Percentiles rank a stretch among this genome's conserved stretches.
Conservation (phyloP, 53 echinoderm and acorn worm genomes). For the Paracentrotus lividus region DNA sequence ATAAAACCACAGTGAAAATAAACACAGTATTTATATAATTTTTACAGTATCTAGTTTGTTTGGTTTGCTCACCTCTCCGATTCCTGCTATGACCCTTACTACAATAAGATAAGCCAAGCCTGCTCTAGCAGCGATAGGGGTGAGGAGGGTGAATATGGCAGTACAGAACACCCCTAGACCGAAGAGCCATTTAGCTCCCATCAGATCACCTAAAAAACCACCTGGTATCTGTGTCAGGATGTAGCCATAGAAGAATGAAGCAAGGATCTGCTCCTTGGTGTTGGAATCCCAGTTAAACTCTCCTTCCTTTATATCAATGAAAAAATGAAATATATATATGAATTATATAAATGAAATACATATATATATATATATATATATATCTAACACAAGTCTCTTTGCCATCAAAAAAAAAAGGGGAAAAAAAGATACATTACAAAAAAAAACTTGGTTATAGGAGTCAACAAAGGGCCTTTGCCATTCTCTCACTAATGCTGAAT, state of each 20-base stretch:
- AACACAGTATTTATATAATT: too few relatives aligned
- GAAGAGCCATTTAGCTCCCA: conserved; percentile 87
- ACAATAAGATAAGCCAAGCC: conserved; percentile 80
- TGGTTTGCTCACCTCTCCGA: conserved; percentile 91
- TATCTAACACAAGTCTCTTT: too few relatives aligned
- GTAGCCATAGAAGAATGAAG: conserved; percentile 98
- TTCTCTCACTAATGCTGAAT: too few relatives aligned
- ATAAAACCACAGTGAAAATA: too few relatives aligned
- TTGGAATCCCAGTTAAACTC: conserved; percentile 88
- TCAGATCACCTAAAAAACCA: conserved; percentile 79
- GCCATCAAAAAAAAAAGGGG: too few relatives aligned
- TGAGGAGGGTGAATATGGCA: conserved; percentile 85
- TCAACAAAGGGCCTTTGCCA: too few relatives aligned
- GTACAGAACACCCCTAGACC: conserved; percentile 89
- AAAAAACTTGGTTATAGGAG: too few relatives aligned
- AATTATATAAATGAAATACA: too few relatives aligned
- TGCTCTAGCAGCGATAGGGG: conserved; percentile 82
- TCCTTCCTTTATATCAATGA: conserved; percentile 69
- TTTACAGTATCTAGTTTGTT: too few relatives aligned
- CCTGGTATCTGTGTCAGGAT: conserved; percentile 95
- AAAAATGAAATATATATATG: not conserved
- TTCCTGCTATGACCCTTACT: conserved; percentile 85
- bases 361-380: too few relatives aligned
- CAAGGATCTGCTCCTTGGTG: conserved; percentile 84
- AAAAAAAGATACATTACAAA: too few relatives aligned